Conservation (phyloP, 2,888 invertebrate species). For the Cryptocheilus praepositus region DNA sequence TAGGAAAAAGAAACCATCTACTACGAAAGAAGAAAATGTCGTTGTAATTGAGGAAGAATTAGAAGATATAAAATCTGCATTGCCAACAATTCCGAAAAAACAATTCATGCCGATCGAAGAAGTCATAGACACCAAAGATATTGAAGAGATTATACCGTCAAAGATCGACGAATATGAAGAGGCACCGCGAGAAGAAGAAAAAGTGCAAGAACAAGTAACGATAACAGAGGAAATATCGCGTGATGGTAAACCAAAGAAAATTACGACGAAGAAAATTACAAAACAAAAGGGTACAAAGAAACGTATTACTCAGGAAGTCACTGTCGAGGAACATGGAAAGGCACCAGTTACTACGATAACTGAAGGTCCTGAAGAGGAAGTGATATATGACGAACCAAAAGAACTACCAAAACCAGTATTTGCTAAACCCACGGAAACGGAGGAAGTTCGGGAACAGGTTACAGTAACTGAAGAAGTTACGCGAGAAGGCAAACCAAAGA, state of each 20-base stretch:
- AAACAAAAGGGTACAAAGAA: constrained; percentile 72
- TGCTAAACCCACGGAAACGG: constrained; percentile 58
- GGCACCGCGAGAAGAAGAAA: constrained; percentile 30
- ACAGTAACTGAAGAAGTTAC: constrained; percentile 67
- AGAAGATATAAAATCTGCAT: constrained; percentile 61
- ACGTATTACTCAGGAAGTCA: constrained; percentile 63
- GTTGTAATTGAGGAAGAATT: constrained; percentile 72
- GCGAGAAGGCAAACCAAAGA: constrained; percentile 73
- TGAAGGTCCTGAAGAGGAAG: constrained; percentile 50
- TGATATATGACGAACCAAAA: constrained; percentile 54
- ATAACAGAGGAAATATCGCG: constrained; percentile 61
- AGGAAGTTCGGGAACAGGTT: constrained; percentile 44
- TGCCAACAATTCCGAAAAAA: constrained; percentile 68
- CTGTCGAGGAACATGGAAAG: constrained; percentile 54
- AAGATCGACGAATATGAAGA: constrained; percentile 65
- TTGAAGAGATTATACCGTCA: constrained; percentile 64
- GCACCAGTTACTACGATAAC: constrained; percentile 46
- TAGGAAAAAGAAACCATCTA: constrained; percentile 58
- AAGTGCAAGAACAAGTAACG: constrained; percentile 59
- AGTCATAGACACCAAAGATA: constrained; percentile 52
- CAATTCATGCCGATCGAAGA: constrained; percentile 70
- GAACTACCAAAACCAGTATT: constrained; percentile 65
- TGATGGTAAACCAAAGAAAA: constrained; percentile 63
- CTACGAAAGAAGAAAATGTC: constrained; percentile 59
- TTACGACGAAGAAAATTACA: constrained; percentile 74